These are phyloP conservation scores for Sternotherus odoratus DNA, from an alignment of 2,797 vertebrate genomes.

Conservation along the genomic window DNA sequence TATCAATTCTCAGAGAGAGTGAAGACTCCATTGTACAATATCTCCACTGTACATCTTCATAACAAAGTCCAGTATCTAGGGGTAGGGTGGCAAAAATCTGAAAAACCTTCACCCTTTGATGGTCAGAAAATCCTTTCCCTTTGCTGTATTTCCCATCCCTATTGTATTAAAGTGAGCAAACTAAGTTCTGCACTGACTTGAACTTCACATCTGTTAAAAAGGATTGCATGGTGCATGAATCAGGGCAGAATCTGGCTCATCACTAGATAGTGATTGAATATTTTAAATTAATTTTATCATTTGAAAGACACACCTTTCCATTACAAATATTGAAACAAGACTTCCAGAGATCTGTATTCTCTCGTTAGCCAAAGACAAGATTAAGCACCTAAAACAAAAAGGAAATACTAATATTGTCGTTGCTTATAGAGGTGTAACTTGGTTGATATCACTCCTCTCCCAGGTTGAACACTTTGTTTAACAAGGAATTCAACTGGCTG, in stretches of 20 bases:
- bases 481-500: background rate
- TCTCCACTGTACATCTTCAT: background rate
- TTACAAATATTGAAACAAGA: slow-evolving; percentile 10
- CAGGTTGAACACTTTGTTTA: background rate
- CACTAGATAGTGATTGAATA: background rate
- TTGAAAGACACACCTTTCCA: background rate
- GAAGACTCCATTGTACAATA: background rate
- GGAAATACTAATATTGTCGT: background rate
- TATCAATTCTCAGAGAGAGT: background rate
- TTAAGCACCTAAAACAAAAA: slow-evolving; percentile 6
- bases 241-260: background rate
- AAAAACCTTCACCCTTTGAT: background rate
- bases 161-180: slow-evolving; percentile 21
- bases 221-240: background rate
- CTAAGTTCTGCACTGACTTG: slow-evolving; percentile 22
- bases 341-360: background rate
- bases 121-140: slow-evolving; percentile 5
- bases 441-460: background rate
- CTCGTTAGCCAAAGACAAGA: background rate
- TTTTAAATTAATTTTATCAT: slow-evolving; percentile 36
- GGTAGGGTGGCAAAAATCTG: background rate
- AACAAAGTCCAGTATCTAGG: background rate
- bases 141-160: background rate
- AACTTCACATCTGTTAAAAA: background rate
- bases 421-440: background rate